phyloP scores from a whole-genome alignment of 2,113 vertebrate genomes.

The Fukomys damarensis region DNA sequence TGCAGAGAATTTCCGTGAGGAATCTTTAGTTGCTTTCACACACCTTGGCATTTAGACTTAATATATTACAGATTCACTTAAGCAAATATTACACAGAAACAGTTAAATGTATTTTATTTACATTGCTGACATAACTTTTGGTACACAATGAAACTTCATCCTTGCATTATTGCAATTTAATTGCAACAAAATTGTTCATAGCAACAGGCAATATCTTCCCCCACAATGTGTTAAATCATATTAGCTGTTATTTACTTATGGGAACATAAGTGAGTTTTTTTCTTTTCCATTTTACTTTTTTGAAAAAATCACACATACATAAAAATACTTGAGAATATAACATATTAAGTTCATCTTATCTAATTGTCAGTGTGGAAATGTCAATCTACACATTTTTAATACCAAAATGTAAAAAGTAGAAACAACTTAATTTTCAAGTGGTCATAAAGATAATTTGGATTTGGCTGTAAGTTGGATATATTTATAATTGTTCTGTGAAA shows the following conservation, averaged over 20 bases:
- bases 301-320: neutral
- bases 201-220: neutral
- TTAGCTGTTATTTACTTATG: neutral
- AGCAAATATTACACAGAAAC: slow-evolving; percentile 3
- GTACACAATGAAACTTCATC: neutral
- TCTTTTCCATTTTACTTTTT: slow-evolving; percentile 36
- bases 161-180: neutral
- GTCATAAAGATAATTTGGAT: slow-evolving; percentile 22
- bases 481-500: slow-evolving; percentile 11
- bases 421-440: slow-evolving; percentile 46
- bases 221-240: neutral
- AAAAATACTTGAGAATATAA: neutral
- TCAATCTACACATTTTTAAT: slow-evolving; percentile 47
- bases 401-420: slow-evolving; percentile 32
- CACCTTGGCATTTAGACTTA: slow-evolving; percentile 13
- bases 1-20: neutral
- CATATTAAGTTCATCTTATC: slow-evolving; percentile 7
- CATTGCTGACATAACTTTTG: neutral
- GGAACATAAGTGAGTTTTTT: slow-evolving; percentile 13
- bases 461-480: neutral
- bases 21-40: neutral
- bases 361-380: slow-evolving; percentile 34
- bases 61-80: neutral
- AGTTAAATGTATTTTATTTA: neutral
- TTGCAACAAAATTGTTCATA: slow-evolving; percentile 18